Evolutionary conservation across 64 coral and sea anemone species (phyloP).

Genomic region (Stichodactyla mertensii): DNA sequence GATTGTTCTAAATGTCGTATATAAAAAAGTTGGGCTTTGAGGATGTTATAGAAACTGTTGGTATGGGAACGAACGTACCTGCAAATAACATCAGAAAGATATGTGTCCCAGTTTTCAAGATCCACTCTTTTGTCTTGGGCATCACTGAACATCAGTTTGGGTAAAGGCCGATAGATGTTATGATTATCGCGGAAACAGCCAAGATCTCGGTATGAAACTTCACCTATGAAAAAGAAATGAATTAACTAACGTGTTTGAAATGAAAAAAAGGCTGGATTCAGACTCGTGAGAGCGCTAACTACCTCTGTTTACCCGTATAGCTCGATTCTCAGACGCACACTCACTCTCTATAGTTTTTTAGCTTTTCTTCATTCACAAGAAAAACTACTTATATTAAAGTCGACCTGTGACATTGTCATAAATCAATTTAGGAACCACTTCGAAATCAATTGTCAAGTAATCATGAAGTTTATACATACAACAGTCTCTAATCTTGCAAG

Average conservation of each 20-base stretch:
- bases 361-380: too few species aligned
- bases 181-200: slow-evolving; percentile 89
- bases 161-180: slow-evolving; percentile 73
- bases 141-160: slow-evolving; percentile 81
- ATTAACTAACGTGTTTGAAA: neutral
- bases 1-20: neutral
- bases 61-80: slow-evolving; percentile 30
- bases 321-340: too few species aligned
- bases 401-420: too few species aligned
- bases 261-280: neutral
- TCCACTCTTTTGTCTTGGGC: slow-evolving; percentile 48
- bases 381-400: too few species aligned
- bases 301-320: too few species aligned
- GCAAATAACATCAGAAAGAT: slow-evolving; percentile 93
- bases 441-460: neutral
- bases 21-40: neutral
- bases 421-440: too few species aligned
- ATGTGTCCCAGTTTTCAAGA: slow-evolving; percentile 74
- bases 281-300: too few species aligned
- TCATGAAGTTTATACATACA: slow-evolving; percentile 50
- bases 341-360: too few species aligned
- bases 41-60: neutral
- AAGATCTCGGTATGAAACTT: slow-evolving; percentile 79
- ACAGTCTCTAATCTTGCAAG: slow-evolving; percentile 93
- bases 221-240: slow-evolving; percentile 38